Conservation (phyloP, 2,797 vertebrate genomes). For the Pseudocheirus occidentalis region DNA sequence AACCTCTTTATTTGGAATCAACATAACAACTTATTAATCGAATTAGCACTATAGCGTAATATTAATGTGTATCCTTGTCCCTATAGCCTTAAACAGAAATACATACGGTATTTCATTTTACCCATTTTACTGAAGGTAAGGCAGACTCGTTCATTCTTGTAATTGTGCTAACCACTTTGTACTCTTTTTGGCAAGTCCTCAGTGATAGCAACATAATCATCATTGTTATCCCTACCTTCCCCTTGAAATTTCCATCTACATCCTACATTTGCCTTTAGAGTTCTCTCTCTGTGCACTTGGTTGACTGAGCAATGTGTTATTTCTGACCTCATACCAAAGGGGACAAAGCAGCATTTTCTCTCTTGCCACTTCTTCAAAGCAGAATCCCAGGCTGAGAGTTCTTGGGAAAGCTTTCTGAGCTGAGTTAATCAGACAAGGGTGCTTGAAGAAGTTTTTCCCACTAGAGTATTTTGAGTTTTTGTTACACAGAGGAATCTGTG, state of each 20-base stretch:
- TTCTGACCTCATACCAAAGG: conserved; percentile 44
- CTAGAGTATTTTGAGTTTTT: background rate
- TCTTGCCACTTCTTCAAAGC: conserved; percentile 30
- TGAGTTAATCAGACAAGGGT: conserved; percentile 11
- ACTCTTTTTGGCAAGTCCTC: background rate
- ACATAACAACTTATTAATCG: background rate
- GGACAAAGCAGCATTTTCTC: conserved; percentile 18
- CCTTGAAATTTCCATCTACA: background rate
- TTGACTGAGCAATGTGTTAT: conserved; percentile 4
- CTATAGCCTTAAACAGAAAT: background rate
- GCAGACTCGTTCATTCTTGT: conserved; percentile 18
- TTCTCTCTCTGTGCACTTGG: background rate
- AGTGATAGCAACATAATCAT: background rate
- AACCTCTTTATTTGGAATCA: conserved; percentile 10
- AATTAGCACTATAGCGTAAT: background rate
- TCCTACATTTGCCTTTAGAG: conserved; percentile 23
- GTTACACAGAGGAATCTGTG: conserved; percentile 12
- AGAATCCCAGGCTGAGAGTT: conserved; percentile 18
- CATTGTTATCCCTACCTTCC: conserved; percentile 5
- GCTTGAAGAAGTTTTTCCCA: conserved; percentile 23
- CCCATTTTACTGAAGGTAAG: background rate
- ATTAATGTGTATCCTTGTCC: background rate
- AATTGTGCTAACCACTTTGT: background rate
- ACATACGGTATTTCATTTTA: background rate
- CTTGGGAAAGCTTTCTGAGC: conserved; percentile 25